Evolutionary conservation across 2,113 vertebrate genomes (phyloP), one percentile per base, ranked within the genome.

Genomic region (Eurypyga helias): DNA sequence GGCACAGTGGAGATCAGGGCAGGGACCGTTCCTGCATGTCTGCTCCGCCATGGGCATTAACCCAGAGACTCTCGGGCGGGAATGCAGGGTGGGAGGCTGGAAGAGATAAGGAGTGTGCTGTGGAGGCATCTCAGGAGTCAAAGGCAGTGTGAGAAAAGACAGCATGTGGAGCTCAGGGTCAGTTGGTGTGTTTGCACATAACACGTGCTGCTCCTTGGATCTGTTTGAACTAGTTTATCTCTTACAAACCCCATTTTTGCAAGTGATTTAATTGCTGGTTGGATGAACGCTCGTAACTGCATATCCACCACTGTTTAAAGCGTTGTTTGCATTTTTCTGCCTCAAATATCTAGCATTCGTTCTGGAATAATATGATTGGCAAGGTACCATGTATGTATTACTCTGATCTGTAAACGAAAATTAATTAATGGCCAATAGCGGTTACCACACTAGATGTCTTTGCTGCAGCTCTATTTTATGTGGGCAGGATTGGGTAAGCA

Each of bases 11-110:
- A 33, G 14, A 17, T 4, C 45, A 43, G 81, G 20, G 24, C 26
- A 17, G 4, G 1, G 9, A 34, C 24, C 0, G 1, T 21, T 64
- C 43, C 77, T 34, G 29, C 31, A 1, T 12, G 66, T 23, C 20
- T 52, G 83, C 21, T 75, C 57, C 6, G 38, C 1, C 52, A n/a
- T 1, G 9, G 71, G 55, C 38, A 33, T 4, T 57, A 41, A 8
- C 33, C 13, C 41, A 4, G 13, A 19, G 77, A 76, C 0, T 2
- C 18, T 5, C 2, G 11, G n/a, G 62, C 60, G 66, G 58, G 80
- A 70, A 25, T 54, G 79, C 19, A 4, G 8, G 54, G 3, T 5
- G 64, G 49, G 5, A 41, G 54, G 64, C 72, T 70, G n/a, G 3
- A 8, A 14, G 1, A 51, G 83, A 51, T 31, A 51, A 65, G 77